Evolutionary conservation across 2,113 vertebrate species (phyloP).

Genomic region (Mesocricetus auratus): DNA sequence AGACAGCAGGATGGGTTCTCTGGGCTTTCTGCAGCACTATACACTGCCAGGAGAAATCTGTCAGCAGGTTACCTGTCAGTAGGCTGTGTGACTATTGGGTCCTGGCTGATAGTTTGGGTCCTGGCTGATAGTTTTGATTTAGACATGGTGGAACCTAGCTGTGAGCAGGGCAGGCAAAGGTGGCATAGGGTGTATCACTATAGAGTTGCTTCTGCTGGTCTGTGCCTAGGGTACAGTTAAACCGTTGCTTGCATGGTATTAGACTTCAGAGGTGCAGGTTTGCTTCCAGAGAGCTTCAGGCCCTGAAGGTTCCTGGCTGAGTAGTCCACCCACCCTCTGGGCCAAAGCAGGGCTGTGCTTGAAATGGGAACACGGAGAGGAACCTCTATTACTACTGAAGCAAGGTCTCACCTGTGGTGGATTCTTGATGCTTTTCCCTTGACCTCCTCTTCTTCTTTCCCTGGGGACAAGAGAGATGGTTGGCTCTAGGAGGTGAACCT

Average conservation of each 20-base stretch:
- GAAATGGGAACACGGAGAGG: background rate
- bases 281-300: background rate
- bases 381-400: background rate
- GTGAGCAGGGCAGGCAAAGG: background rate
- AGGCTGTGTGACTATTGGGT: background rate
- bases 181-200: background rate
- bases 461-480: conserved; percentile 83
- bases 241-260: background rate
- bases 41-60: background rate
- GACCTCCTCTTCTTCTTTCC: conserved; percentile 99
- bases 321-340: background rate
- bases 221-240: background rate
- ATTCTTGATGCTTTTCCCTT: conserved; percentile 98
- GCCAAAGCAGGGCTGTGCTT: background rate
- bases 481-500: background rate
- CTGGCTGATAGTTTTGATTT: background rate
- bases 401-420: conserved; percentile 92
- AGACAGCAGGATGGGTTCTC: background rate
- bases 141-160: background rate
- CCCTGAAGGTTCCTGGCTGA: background rate
- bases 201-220: background rate
- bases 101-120: background rate
- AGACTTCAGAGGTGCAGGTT: background rate
- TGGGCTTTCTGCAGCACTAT: background rate
- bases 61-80: background rate